phyloP scores from a whole-genome alignment of 2,888 invertebrate genomes.

The Scelioninae gen. 1 region DNA sequence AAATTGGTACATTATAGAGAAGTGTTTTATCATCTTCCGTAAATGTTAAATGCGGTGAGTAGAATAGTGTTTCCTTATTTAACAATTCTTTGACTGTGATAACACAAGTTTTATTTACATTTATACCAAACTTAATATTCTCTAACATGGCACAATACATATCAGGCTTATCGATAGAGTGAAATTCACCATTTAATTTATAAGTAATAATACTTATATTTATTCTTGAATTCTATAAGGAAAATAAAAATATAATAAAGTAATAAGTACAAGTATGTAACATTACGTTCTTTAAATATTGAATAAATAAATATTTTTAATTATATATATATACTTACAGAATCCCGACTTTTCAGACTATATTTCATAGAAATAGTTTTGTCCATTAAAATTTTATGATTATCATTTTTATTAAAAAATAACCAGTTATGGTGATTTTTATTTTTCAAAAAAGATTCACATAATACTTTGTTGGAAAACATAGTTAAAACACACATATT shows the following conservation, averaged over 20 bases:
- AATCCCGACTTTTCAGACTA: conserved; percentile 82
- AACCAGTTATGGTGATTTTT: conserved; percentile 80
- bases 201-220: conserved; percentile 84
- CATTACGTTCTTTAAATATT: too few relatives aligned
- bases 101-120: conserved; percentile 80
- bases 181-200: conserved; percentile 83
- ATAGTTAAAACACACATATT: conserved; percentile 88
- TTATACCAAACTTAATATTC: conserved; percentile 84
- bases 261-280: too few relatives aligned
- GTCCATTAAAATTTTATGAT: conserved; percentile 82
- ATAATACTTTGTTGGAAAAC: conserved; percentile 83
- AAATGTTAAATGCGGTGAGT: conserved; percentile 86
- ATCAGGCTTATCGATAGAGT: conserved; percentile 80
- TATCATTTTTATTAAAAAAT: conserved; percentile 85
- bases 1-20: conserved; percentile 86
- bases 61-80: conserved; percentile 84
- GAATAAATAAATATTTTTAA: too few relatives aligned
- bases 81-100: conserved; percentile 82
- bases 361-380: conserved; percentile 84
- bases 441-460: conserved; percentile 75
- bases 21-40: conserved; percentile 82
- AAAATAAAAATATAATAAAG: conserved; percentile 18
- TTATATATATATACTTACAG: conserved; percentile 77
- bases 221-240: conserved; percentile 81
- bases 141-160: conserved; percentile 79